These are phyloP conservation scores for Poeciliopsis paucimaculata DNA, from an alignment of 2,797 vertebrate species.

Conservation along the genomic window DNA sequence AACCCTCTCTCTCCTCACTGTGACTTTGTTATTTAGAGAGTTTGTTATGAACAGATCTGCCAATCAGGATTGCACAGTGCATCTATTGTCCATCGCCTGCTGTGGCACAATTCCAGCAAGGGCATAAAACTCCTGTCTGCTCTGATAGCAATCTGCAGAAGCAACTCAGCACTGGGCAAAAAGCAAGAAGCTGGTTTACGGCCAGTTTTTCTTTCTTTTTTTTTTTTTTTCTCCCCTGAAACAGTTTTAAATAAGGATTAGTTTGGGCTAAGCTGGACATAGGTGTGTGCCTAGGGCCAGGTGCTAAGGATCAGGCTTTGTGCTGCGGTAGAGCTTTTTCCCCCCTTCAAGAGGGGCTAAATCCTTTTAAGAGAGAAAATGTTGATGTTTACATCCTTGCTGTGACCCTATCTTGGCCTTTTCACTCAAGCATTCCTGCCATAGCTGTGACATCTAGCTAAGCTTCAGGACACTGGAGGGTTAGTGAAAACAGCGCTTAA, in stretches of 20 bases:
- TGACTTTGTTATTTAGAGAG: constrained; percentile 74
- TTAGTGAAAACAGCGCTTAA: constrained; percentile 81
- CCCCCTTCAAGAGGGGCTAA: constrained; percentile 76
- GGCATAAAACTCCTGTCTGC: constrained; percentile 75
- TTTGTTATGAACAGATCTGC: constrained; percentile 77
- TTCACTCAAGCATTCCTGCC: constrained; percentile 79
- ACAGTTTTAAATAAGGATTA: constrained; percentile 72
- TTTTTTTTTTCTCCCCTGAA: constrained; percentile 39
- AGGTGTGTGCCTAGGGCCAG: constrained; percentile 75
- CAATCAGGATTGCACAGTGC: constrained; percentile 75
- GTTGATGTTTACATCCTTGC: constrained; percentile 85
- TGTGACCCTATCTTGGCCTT: constrained; percentile 80
- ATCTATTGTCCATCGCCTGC: constrained; percentile 62
- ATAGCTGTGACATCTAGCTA: constrained; percentile 83
- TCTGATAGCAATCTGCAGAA: constrained; percentile 81
- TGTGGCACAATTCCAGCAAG: constrained; percentile 73
- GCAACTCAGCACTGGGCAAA: constrained; percentile 54
- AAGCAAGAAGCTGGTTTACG: constrained; percentile 70
- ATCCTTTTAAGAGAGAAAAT: constrained; percentile 84
- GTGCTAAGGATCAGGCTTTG: constrained; percentile 76
- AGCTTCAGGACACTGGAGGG: constrained; percentile 79
- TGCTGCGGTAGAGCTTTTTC: constrained; percentile 67
- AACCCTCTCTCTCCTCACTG: constrained; percentile 54
- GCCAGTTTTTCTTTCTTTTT: constrained; percentile 46
- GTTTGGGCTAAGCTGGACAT: constrained; percentile 58